A percentile compares a stretch with the other conserved stretches of the same genome.
Conservation (phyloP, 2,888 invertebrate species). For the Stegophylla sp. region DNA sequence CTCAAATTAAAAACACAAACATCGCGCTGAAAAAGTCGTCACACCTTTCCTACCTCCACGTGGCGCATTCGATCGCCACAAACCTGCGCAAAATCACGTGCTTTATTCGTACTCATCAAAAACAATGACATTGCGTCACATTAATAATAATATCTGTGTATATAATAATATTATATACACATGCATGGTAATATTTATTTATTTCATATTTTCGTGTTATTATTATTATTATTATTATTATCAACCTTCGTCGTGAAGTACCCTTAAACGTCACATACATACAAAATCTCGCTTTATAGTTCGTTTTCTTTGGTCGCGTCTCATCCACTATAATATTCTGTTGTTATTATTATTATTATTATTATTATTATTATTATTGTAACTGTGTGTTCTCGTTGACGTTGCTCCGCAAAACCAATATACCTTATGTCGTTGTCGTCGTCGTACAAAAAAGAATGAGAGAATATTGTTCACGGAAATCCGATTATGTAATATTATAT, state of each 20-base stretch:
- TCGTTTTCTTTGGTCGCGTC: no score
- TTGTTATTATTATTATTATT: no score
- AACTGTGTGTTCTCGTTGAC: no score
- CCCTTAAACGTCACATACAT: no score
- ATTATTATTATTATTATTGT: no score
- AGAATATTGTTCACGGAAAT: neutral
- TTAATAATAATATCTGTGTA: neutral
- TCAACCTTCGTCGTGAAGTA: no score
- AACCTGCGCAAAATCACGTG: neutral
- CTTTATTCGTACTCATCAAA: neutral
- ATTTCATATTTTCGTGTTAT: neutral
- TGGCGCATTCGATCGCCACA: neutral
- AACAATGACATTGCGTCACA: neutral
- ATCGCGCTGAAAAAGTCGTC: neutral
- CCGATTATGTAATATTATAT: constrained; percentile 22
- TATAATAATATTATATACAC: neutral
- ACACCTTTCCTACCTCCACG: neutral
- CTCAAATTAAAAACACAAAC: constrained; percentile 36
- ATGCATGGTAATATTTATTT: neutral
- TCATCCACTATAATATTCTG: no score
- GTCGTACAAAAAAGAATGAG: neutral
- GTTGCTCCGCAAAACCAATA: neutral
- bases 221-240: no score
- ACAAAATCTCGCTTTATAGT: no score
- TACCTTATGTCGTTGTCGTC: neutral